These are phyloP conservation scores for Spondyliosoma cantharus DNA, from an alignment of 2,797 vertebrate genomes.

Conservation along the genomic window DNA sequence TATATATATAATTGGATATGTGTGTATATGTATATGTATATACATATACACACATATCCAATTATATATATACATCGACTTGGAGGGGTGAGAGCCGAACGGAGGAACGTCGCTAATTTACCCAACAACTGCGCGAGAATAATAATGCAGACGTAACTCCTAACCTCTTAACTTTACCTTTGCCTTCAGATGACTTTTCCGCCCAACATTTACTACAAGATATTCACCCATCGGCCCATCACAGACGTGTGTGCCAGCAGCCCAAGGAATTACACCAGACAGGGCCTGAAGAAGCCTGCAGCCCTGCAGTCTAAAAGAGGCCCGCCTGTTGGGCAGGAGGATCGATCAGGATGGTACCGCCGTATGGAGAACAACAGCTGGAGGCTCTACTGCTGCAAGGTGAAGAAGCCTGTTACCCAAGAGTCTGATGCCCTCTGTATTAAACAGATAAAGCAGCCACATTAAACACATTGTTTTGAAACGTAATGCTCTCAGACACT, in stretches of 20 bases:
- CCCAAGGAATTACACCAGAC: conserved; percentile 84
- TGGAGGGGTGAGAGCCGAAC: conserved; percentile 78
- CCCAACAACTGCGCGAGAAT: neutral
- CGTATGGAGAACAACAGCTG: conserved; percentile 88
- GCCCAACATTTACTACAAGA: conserved; percentile 88
- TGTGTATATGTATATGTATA: too few species aligned
- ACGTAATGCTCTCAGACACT: neutral
- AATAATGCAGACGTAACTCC: neutral
- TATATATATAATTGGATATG: too few species aligned
- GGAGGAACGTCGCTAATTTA: neutral
- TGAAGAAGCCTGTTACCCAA: conserved; percentile 22
- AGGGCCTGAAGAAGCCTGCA: conserved; percentile 57
- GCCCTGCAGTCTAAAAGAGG: conserved; percentile 46
- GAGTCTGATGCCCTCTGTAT: neutral
- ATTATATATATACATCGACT: too few species aligned
- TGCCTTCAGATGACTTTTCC: conserved; percentile 82
- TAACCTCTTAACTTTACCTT: neutral
- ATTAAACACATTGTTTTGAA: neutral
- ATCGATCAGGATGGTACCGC: conserved; percentile 82
- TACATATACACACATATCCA: too few species aligned
- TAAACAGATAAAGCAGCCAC: neutral
- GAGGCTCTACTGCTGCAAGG: conserved; percentile 83
- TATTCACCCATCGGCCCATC: conserved; percentile 87
- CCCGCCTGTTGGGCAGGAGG: conserved; percentile 32
- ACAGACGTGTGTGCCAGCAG: conserved; percentile 87